phyloP scores from a whole-genome alignment of 1,140 invertebrate genomes.

The Uloborus diversus region DNA sequence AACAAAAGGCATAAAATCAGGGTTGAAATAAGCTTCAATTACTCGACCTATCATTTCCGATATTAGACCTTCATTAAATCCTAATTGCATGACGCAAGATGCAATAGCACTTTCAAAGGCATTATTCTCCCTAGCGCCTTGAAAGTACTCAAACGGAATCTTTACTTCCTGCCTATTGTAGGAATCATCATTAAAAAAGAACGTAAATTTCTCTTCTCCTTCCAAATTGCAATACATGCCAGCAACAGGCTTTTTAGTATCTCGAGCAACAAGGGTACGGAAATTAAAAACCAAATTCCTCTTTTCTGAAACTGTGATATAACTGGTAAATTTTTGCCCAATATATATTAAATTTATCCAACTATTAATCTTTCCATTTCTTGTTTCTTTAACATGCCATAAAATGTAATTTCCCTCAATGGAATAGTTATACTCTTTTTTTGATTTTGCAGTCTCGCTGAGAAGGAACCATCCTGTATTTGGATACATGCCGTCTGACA shows the following conservation, averaged over 20 bases:
- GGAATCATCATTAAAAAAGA: slow-evolving; percentile 77
- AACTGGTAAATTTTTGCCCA: slow-evolving; percentile 79
- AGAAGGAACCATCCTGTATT: slow-evolving; percentile 89
- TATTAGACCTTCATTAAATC: slow-evolving; percentile 66
- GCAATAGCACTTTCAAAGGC: slow-evolving; percentile 39
- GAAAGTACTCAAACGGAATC: slow-evolving; percentile 57
- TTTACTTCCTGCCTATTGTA: slow-evolving; percentile 45
- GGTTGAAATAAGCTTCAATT: slow-evolving; percentile 76
- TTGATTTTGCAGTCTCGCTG: slow-evolving; percentile 75
- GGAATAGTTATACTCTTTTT: slow-evolving; percentile 85
- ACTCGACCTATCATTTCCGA: slow-evolving; percentile 72
- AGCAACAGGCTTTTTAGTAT: slow-evolving; percentile 81
- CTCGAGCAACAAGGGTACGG: slow-evolving; percentile 79
- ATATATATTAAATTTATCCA: slow-evolving; percentile 77
- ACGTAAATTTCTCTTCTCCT: slow-evolving; percentile 73
- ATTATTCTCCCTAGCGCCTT: slow-evolving; percentile 24
- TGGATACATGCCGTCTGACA: slow-evolving; percentile 83
- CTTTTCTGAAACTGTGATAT: slow-evolving; percentile 85
- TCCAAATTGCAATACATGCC: slow-evolving; percentile 81
- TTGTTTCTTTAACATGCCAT: slow-evolving; percentile 76
- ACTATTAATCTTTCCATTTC: slow-evolving; percentile 53
- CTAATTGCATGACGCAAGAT: slow-evolving; percentile 17
- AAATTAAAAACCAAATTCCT: slow-evolving; percentile 90
- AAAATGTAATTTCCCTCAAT: slow-evolving; percentile 79
- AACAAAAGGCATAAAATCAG: slow-evolving; percentile 76